These are phyloP conservation scores for Lymantria monacha DNA, from an alignment of 2,888 invertebrate genomes.

Conservation along the genomic window DNA sequence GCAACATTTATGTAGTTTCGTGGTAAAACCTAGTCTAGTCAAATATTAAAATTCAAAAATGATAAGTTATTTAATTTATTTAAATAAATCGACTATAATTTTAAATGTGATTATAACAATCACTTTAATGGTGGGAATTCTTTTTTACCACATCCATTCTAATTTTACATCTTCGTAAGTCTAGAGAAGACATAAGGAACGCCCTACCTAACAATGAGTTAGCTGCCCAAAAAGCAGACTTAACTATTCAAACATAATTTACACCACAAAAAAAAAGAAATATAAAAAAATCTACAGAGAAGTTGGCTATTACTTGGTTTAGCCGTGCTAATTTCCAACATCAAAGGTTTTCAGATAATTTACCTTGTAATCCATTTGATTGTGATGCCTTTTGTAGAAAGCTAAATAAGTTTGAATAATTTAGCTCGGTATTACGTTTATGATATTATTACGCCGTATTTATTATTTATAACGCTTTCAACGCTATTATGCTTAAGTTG, in stretches of 20 bases:
- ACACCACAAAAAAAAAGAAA: conserved; percentile 2
- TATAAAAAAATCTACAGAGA: background rate
- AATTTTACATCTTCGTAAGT: conserved; percentile 1
- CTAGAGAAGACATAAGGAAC: conserved; percentile 1
- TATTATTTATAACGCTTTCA: background rate
- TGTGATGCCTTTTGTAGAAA: conserved; percentile 16
- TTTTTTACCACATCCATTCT: background rate
- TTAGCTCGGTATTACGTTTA: background rate
- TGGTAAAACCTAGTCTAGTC: no score
- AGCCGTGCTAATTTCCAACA: conserved; percentile 11
- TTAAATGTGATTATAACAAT: no score
- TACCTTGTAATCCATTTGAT: conserved; percentile 11
- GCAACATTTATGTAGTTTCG: no score
- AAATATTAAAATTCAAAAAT: no score
- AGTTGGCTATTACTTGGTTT: background rate
- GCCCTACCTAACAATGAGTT: conserved; percentile 23
- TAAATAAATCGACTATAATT: no score
- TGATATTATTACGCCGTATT: background rate
- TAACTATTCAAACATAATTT: conserved; percentile 25
- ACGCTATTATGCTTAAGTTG: background rate
- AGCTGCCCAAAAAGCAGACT: conserved; percentile 27
- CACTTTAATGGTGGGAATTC: no score
- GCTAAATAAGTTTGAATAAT: conserved; percentile 8
- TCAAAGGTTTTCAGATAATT: conserved; percentile 12
- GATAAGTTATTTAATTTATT: no score